Percentiles rank a stretch among this genome's conserved stretches.
Evolutionary conservation across 2,797 vertebrate genomes (phyloP).

Genomic region (Hephaestus fuliginosus): DNA sequence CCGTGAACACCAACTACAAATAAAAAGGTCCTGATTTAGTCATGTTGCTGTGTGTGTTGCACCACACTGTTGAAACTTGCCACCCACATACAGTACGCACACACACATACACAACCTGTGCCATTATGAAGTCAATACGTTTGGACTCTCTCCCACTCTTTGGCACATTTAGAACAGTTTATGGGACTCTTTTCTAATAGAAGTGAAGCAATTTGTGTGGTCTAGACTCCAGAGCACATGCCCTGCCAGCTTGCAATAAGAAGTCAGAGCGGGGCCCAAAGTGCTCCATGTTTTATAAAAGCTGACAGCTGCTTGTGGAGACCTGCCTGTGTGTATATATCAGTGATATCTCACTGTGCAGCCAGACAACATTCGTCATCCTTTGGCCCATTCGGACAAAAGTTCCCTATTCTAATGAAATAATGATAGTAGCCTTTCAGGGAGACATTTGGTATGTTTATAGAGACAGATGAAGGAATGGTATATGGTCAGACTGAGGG

Average conservation of each 20-base stretch:
- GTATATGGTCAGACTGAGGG: neutral
- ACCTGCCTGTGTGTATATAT: conserved; percentile 48
- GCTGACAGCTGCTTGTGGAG: conserved; percentile 63
- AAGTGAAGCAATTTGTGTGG: conserved; percentile 46
- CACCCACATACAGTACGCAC: neutral
- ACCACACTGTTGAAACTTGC: neutral
- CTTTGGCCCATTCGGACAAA: conserved; percentile 27
- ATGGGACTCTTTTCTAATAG: conserved; percentile 48
- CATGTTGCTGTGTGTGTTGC: neutral
- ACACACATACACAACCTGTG: neutral
- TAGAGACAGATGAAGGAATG: conserved; percentile 22
- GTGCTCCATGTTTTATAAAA: conserved; percentile 62
- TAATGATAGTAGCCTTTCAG: conserved; percentile 26
- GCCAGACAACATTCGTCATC: conserved; percentile 55
- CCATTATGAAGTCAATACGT: conserved; percentile 34
- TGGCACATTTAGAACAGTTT: conserved; percentile 43
- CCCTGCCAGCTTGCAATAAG: conserved; percentile 38
- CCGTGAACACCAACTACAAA: neutral
- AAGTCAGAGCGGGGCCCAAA: conserved; percentile 44
- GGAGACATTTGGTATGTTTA: conserved; percentile 48
- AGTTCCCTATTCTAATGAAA: conserved; percentile 53
- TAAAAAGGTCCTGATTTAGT: neutral
- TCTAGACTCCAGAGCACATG: conserved; percentile 19
- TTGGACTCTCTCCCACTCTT: conserved; percentile 10
- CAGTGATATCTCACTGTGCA: conserved; percentile 56